Base-by-base conservation (phyloP, 2,113 vertebrate species). In the Scolopax mira region DNA sequence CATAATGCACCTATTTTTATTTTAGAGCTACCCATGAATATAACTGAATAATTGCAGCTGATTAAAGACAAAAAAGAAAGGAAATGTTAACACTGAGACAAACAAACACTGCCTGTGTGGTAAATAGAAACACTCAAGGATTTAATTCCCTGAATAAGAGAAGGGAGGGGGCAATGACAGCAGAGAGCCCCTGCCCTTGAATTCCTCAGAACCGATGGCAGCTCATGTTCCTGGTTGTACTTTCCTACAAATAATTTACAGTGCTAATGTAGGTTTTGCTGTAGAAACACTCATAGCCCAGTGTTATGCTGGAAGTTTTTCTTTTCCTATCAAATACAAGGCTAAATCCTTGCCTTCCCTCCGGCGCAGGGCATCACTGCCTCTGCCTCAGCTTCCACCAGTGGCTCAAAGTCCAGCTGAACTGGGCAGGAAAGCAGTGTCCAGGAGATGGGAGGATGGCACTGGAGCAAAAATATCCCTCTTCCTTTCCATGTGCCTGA, bases 21-120 rank as follows among this genome's bases (percentile, higher is more conserved):
- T 96, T 96, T 96, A 96, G 66, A 93, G 93, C 96, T 97, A 88
- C 88, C 95, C 92, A 81, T 96, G 93, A 97, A 90, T 94, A 88
- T 97, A 93, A 95, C 84, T 96, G 96, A 92, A 95, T 97, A 98
- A 98, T 97, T 97, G 93, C 83, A 81, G 96, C 80, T 96, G 96
- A 97, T 97, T 94, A 97, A 97, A 97, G 96, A 81, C 55, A 85
- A 60, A 79, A 84, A 97, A 96, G 86, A 97, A 97, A 96, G 97
- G 80, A 96, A 97, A 91, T 73, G 93, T 95, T 96, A 97, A 91
- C 93, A 88, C 3, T 84, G 90, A 96, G 96, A 88, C 92, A 97
- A 97, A 95, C 86, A 97, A 97, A 85, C 79, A 62, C 94, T 95
- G 85, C 90, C 95, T 96, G 70, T 96, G 88, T 96, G 93, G 92